Conservation (phyloP, 1,140 invertebrate species). For the Charaxes varanes region DNA sequence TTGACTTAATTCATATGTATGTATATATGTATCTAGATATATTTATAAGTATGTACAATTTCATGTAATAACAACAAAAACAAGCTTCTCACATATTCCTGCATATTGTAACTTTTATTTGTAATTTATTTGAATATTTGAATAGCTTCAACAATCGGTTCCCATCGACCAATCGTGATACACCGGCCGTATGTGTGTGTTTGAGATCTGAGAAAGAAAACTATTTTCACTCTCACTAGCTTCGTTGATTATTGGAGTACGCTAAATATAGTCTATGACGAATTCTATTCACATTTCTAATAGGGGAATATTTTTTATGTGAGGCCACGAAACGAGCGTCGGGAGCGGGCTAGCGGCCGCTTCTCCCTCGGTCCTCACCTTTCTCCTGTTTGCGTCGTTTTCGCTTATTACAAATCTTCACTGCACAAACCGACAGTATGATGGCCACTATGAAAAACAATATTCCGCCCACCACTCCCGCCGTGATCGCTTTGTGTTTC, state of each 20-base stretch:
- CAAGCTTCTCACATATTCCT: too few relatives aligned
- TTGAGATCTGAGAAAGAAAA: conserved; percentile 4
- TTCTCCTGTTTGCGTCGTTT: conserved; percentile 97
- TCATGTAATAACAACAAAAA: too few relatives aligned
- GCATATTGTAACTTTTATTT: too few relatives aligned
- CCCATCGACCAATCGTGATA: too few relatives aligned
- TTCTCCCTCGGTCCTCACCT: conserved; percentile 78
- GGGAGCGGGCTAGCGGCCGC: conserved; percentile 56
- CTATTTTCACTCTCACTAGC: neutral
- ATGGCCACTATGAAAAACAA: conserved; percentile 97
- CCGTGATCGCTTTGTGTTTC: conserved; percentile 94
- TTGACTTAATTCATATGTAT: too few relatives aligned
- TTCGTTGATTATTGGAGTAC: neutral
- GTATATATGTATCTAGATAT: too few relatives aligned
- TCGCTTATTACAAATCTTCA: conserved; percentile 97
- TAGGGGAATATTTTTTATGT: neutral
- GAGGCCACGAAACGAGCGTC: conserved; percentile 5
- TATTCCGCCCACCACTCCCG: conserved; percentile 94
- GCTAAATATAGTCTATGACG: conserved; percentile 6
- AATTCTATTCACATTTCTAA: conserved; percentile 8
- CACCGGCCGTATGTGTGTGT: too few relatives aligned
- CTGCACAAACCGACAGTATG: conserved; percentile 95
- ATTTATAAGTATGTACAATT: too few relatives aligned
- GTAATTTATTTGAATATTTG: too few relatives aligned
- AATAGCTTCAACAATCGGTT: too few relatives aligned